Conservation (phyloP, 1,140 invertebrate genomes). For the Rhizoglyphus robini region DNA sequence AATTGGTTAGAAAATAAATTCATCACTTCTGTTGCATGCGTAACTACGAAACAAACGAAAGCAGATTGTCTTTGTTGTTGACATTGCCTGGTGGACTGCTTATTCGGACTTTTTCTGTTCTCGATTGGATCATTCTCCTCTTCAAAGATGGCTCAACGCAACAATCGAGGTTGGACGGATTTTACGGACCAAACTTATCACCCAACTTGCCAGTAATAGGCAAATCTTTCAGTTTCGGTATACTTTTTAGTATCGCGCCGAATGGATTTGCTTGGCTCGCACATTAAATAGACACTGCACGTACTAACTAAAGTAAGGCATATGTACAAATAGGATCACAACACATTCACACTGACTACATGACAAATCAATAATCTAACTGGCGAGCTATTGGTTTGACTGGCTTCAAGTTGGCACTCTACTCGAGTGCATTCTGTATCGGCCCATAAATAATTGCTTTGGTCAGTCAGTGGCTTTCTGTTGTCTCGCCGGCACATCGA, state of each 20-base stretch:
- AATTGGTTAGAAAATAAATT: constrained; percentile 11
- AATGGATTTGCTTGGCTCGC: neutral
- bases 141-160: neutral
- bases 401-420: too few species aligned
- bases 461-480: too few species aligned
- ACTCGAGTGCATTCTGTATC: too few species aligned
- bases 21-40: too few species aligned
- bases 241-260: neutral
- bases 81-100: neutral
- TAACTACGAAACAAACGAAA: neutral
- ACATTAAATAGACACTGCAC: neutral
- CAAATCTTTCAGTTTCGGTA: constrained; percentile 15
- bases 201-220: constrained; percentile 1
- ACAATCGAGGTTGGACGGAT: neutral
- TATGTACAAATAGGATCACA: constrained; percentile 6
- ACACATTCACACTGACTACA: neutral
- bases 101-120: neutral
- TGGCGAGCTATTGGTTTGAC: neutral
- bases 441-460: too few species aligned
- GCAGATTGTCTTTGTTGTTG: neutral
- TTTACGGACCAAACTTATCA: neutral
- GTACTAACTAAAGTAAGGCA: neutral
- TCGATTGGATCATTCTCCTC: too few species aligned
- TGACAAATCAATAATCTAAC: constrained; percentile 1
- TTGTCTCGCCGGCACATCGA: neutral